These are phyloP conservation scores for Arothron firmamentum DNA, from an alignment of 2,113 vertebrate species.

Conservation along the genomic window DNA sequence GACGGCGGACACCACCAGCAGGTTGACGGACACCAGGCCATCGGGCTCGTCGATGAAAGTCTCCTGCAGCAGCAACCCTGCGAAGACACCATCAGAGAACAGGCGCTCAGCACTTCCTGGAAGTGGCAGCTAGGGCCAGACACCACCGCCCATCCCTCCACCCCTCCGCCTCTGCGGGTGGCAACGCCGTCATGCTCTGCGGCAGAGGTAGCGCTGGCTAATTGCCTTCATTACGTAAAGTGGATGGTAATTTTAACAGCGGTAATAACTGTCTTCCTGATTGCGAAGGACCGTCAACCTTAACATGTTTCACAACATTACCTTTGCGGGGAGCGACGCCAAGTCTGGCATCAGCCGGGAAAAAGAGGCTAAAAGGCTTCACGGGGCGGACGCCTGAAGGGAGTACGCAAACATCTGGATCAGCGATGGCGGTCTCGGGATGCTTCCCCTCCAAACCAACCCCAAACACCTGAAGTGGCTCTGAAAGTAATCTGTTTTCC, in stretches of 20 bases:
- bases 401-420: neutral
- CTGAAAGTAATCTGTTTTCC: neutral
- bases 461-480: neutral
- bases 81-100: conserved; percentile 9
- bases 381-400: conserved; percentile 1
- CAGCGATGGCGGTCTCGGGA: neutral
- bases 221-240: conserved; percentile 76
- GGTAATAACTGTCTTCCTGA: conserved; percentile 72
- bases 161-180: conserved; percentile 40
- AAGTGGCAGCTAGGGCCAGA: conserved; percentile 34
- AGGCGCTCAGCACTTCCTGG: conserved; percentile 35
- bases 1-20: conserved; percentile 90
- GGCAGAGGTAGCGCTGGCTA: conserved; percentile 60
- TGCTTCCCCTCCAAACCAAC: neutral
- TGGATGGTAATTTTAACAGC: conserved; percentile 73
- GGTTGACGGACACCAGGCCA: conserved; percentile 89
- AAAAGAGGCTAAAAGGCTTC: conserved; percentile 31
- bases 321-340: conserved; percentile 38
- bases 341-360: conserved; percentile 35
- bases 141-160: conserved; percentile 43
- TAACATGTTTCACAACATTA: conserved; percentile 63
- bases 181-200: conserved; percentile 35
- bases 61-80: conserved; percentile 75
- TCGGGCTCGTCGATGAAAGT: conserved; percentile 89
- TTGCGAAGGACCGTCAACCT: conserved; percentile 61